phyloP scores from a whole-genome alignment of 2,888 invertebrate species.

The Platerodrilus igneus region DNA sequence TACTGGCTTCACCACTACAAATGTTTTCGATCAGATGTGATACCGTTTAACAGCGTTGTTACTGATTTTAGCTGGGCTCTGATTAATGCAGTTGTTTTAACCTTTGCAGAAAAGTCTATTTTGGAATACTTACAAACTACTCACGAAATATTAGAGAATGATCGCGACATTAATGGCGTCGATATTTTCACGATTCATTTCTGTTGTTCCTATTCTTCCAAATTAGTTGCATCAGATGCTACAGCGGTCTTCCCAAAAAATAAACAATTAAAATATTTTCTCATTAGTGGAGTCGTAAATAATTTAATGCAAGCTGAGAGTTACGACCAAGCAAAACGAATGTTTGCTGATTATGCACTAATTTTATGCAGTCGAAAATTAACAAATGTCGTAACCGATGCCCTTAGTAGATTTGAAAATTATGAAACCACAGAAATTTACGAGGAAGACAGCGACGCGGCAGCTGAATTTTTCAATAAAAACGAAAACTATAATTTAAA shows the following conservation, averaged over 20 bases:
- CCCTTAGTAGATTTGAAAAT: no score
- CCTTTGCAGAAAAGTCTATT: neutral
- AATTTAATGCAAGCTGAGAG: neutral
- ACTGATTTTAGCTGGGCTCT: slow-evolving; percentile 5
- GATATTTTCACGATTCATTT: neutral
- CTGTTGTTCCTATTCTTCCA: slow-evolving; percentile 2
- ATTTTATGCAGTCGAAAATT: no score
- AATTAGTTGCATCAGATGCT: slow-evolving; percentile 4
- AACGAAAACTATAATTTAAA: no score
- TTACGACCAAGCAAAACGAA: neutral
- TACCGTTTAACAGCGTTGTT: slow-evolving; percentile 1
- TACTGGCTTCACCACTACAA: neutral
- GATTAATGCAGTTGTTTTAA: neutral
- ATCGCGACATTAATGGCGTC: neutral
- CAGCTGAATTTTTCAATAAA: no score
- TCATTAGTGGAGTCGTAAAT: neutral
- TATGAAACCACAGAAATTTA: no score
- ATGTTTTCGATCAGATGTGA: no score
- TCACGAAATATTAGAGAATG: neutral
- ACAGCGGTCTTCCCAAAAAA: neutral
- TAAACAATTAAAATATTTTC: slow-evolving; percentile 4
- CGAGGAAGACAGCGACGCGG: no score
- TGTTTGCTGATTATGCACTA: no score
- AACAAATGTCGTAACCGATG: no score
- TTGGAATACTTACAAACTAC: slow-evolving; percentile 1